phyloP scores from a whole-genome alignment of 2,113 vertebrate species.

The Noturus placidus region DNA sequence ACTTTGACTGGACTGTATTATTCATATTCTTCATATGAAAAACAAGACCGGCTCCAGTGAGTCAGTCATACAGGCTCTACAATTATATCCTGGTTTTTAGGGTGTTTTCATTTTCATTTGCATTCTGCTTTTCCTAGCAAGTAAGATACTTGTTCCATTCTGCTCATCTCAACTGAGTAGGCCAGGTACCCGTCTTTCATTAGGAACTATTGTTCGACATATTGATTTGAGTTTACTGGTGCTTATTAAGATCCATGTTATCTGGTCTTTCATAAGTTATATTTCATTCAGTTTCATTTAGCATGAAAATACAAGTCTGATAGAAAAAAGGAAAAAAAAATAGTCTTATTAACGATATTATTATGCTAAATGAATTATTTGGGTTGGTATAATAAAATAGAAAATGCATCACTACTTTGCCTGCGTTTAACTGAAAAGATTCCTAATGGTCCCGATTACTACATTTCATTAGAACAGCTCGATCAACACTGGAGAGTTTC shows the following conservation, averaged over 20 bases:
- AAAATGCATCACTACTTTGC: neutral
- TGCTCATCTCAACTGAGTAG: neutral
- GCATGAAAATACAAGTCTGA: neutral
- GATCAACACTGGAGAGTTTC: conserved; percentile 11
- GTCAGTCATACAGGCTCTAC: neutral
- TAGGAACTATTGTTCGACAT: neutral
- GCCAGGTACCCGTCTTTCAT: neutral
- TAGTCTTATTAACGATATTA: neutral
- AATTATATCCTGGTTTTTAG: neutral
- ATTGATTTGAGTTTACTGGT: neutral
- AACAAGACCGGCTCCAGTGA: neutral
- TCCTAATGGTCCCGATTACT: neutral
- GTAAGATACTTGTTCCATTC: neutral
- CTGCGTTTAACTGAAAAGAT: neutral
- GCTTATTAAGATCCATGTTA: neutral
- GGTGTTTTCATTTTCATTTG: conserved; percentile 16
- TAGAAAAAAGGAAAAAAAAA: neutral
- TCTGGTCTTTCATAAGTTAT: neutral
- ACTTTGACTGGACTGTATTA: neutral
- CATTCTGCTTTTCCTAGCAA: conserved; percentile 27
- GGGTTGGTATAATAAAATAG: neutral
- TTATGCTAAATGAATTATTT: neutral
- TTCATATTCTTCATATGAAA: neutral
- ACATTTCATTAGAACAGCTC: neutral
- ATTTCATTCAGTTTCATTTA: too few relatives aligned